phyloP scores from a whole-genome alignment of 2,888 invertebrate genomes.

The Doris montereyensis region DNA sequence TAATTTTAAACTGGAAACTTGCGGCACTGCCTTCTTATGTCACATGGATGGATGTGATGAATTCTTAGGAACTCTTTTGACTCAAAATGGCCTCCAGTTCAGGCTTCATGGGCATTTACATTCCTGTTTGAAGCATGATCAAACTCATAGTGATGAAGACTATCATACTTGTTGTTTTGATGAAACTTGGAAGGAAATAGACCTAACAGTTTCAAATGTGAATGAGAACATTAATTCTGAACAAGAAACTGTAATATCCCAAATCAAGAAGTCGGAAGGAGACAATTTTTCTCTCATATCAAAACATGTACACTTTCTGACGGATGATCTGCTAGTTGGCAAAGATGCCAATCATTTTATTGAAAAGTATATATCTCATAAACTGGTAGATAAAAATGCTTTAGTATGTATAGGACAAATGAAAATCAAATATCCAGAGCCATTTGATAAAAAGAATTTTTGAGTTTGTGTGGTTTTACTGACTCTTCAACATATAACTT shows the following conservation, averaged over 20 bases:
- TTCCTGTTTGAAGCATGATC: not conserved
- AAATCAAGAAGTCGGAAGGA: constrained; percentile 49
- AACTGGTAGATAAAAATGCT: constrained; percentile 37
- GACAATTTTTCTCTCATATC: constrained; percentile 51
- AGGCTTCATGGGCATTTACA: constrained; percentile 23
- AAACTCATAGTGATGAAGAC: constrained; percentile 25
- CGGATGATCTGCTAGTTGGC: constrained; percentile 48
- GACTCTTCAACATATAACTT: too few species aligned
- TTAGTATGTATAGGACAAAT: constrained; percentile 46
- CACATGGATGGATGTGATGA: not conserved
- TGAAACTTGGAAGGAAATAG: constrained; percentile 32
- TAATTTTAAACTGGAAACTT: not conserved
- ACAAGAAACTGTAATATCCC: constrained; percentile 31
- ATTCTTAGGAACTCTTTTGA: constrained; percentile 25
- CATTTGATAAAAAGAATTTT: too few species aligned
- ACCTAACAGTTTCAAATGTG: constrained; percentile 37
- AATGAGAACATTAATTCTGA: constrained; percentile 22
- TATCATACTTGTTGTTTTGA: constrained; percentile 46
- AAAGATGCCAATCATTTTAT: constrained; percentile 44
- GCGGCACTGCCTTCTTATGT: constrained; percentile 30
- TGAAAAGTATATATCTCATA: constrained; percentile 44
- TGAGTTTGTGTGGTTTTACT: too few species aligned
- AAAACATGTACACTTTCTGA: constrained; percentile 45
- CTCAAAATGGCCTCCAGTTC: constrained; percentile 24
- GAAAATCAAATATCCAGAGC: constrained; percentile 36